Base-by-base conservation (phyloP, 2,113 vertebrate genomes). In the Pelmatolapia mariae region DNA sequence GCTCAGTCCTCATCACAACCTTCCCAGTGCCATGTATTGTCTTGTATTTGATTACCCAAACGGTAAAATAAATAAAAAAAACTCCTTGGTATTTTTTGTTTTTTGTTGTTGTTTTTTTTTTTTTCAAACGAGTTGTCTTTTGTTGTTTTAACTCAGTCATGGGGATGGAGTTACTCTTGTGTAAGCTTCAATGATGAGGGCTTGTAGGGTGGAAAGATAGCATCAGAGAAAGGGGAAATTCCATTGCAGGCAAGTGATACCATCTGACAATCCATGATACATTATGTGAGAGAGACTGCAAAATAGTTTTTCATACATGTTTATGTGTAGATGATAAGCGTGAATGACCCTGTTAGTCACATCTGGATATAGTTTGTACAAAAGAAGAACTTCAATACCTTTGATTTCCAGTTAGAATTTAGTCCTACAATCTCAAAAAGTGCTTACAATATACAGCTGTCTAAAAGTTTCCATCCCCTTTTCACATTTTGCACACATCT, bases 81-180 rank as follows among this genome's bases (percentile, higher is more conserved):
- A 54, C 54, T 82, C 47, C 85, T 76, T 83, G 59, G 40, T 79
- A 85, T 85, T 83, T 93, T 95, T 93, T 36, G 6, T 66, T 66
- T 38, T 33, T 38, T 66, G 5, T 61, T 61, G 8, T 63, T 56
- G 45, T 26, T 57, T 4, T 52, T n/a, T 3, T 40, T 11, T 61
- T 15, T 66, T 66, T 13, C 61, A 66, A 66, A 66, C 3, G 82
- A 89, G 93, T 85, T 89, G 83, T 86, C 83, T 81, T 87, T 92
- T 95, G 94, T 95, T 96, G 91, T 95, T 96, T 94, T 95, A 96
- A 95, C 94, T 94, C 93, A 93, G 94, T 89, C 93, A 92, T n/a
- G 22, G 87, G 84, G 93, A 93, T 95, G 92, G 92, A 93, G 94
- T 95, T 94, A 94, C 92, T 73, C 79, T 57, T 84, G 81, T 43